These are phyloP conservation scores for Nyctalus aviator DNA, from an alignment of 2,797 vertebrate species.

Conservation along the genomic window DNA sequence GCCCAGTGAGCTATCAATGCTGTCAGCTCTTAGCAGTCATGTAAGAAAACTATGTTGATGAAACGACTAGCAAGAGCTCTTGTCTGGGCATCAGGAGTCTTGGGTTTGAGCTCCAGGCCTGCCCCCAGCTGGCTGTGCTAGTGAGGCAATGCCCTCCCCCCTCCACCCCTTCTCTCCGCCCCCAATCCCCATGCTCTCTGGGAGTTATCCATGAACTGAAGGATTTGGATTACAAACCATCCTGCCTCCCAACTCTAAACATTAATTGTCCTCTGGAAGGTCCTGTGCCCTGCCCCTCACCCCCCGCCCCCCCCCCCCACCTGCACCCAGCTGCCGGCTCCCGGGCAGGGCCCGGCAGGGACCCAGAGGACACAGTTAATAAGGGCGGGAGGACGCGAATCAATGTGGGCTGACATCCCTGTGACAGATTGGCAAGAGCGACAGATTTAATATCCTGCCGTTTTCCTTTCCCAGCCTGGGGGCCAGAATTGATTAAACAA, in stretches of 20 bases:
- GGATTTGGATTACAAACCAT: not conserved
- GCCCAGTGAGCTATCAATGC: not conserved
- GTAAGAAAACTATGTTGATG: not conserved
- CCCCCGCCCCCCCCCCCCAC: not conserved
- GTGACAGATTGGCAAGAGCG: conserved; percentile 86
- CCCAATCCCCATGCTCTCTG: not conserved
- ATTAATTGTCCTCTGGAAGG: conserved; percentile 32
- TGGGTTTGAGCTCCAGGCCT: not conserved
- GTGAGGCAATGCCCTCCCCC: too few relatives aligned
- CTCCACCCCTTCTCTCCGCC: too few relatives aligned
- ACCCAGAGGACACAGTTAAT: conserved; percentile 84
- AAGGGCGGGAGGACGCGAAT: conserved; percentile 83
- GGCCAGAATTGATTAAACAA: conserved; percentile 87
- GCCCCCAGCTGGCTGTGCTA: not conserved
- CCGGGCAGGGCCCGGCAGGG: conserved; percentile 30
- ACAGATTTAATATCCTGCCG: conserved; percentile 88
- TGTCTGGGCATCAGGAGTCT: not conserved
- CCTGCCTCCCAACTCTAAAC: not conserved
- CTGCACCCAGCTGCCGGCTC: conserved; percentile 40
- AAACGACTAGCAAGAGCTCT: not conserved
- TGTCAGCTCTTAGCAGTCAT: not conserved
- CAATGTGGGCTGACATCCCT: conserved; percentile 83
- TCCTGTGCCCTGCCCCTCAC: not conserved
- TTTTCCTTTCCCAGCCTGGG: conserved; percentile 85
- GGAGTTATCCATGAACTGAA: not conserved